Conservation (phyloP, 2,113 vertebrate species). For the Alethe castanea region DNA sequence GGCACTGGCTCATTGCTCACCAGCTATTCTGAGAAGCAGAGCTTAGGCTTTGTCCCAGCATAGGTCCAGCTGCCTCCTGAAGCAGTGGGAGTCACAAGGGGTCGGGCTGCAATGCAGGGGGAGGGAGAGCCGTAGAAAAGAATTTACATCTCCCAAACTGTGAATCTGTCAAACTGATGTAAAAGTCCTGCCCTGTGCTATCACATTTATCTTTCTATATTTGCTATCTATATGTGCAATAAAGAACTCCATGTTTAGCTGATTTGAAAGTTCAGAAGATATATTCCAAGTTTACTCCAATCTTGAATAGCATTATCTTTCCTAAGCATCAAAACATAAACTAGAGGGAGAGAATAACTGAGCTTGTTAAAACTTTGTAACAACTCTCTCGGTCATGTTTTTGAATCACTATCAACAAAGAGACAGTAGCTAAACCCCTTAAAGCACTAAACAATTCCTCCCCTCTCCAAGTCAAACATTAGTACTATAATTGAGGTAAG, state of each 20-base stretch:
- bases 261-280: background rate
- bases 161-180: background rate
- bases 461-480: background rate
- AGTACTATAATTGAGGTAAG: background rate
- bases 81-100: background rate
- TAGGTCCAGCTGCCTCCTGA: background rate
- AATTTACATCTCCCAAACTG: background rate
- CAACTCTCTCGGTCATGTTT: background rate
- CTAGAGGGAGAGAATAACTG: background rate
- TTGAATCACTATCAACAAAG: background rate
- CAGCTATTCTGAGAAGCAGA: background rate
- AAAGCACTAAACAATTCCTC: background rate
- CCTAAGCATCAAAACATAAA: background rate
- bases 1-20: background rate
- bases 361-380: conserved; percentile 27
- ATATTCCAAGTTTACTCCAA: background rate
- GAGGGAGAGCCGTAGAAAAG: background rate
- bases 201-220: background rate
- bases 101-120: background rate
- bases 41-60: background rate
- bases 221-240: background rate
- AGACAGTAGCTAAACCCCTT: conserved; percentile 18
- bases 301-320: background rate
- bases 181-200: background rate
- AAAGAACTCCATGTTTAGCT: background rate